Conservation (phyloP, 53 echinoderm and acorn worm species). For the Mesocentrotus franciscanus region DNA sequence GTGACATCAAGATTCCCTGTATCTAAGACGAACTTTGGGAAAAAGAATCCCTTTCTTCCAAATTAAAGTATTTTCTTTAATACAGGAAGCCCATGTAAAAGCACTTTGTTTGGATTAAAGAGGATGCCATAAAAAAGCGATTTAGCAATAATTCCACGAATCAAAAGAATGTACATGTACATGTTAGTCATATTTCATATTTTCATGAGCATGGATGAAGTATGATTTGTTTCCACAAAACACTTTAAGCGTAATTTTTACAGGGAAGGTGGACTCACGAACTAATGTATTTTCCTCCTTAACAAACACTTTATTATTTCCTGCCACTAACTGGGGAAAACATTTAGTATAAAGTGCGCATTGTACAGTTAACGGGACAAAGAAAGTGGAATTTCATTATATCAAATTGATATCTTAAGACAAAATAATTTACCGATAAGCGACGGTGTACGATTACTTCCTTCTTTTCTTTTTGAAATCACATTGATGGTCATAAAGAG, state of each 20-base stretch:
- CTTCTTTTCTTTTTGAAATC: not conserved
- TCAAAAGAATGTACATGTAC: no score
- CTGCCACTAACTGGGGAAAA: no score
- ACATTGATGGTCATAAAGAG: not conserved
- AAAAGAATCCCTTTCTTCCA: no score
- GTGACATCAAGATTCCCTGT: not conserved
- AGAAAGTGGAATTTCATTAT: slow-evolving; percentile 33
- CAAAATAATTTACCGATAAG: not conserved
- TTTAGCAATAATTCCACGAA: no score
- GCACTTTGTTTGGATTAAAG: no score
- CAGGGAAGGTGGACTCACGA: not conserved
- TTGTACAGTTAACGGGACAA: not conserved
- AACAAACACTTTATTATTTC: not conserved
- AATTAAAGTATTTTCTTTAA: no score
- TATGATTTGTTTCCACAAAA: not conserved
- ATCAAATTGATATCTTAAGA: slow-evolving; percentile 13
- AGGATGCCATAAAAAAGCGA: no score
- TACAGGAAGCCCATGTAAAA: no score
- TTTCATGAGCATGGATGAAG: no score
- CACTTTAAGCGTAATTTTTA: not conserved
- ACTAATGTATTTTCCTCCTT: not conserved
- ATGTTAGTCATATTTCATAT: no score
- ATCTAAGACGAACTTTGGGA: not conserved
- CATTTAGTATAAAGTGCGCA: not conserved
- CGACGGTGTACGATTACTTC: not conserved